Conservation (phyloP, 2,888 invertebrate genomes). For the Drosophila ustulata region DNA sequence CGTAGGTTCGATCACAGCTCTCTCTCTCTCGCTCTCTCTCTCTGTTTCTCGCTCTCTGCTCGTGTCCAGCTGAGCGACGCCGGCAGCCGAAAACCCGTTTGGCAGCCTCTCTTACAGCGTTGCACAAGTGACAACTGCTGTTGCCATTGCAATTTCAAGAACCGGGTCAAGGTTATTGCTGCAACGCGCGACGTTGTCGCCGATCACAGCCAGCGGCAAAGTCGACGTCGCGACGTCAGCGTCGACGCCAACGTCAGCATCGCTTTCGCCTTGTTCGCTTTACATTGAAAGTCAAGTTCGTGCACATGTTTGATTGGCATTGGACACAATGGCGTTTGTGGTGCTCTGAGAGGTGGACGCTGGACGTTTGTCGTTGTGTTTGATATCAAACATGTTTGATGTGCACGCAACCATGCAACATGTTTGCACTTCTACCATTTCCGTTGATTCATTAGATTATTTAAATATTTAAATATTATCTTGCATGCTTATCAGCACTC, state of each 20-base stretch:
- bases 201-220: constrained; percentile 68
- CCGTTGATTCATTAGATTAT: neutral
- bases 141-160: constrained; percentile 83
- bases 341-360: constrained; percentile 23
- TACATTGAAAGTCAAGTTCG: constrained; percentile 82
- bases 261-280: constrained; percentile 77
- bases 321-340: constrained; percentile 43
- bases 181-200: constrained; percentile 27
- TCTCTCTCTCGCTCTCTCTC: neutral
- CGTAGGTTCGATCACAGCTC: constrained; percentile 14
- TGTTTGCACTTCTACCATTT: constrained; percentile 21
- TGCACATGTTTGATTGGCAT: constrained; percentile 76
- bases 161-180: constrained; percentile 84
- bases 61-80: constrained; percentile 32
- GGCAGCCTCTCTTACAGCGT: constrained; percentile 64
- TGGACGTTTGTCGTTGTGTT: constrained; percentile 30
- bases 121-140: constrained; percentile 57
- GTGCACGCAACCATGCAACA: constrained; percentile 20
- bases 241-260: constrained; percentile 29
- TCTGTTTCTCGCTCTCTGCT: constrained; percentile 8
- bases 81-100: constrained; percentile 69
- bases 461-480: too few relatives aligned
- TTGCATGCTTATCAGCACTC: neutral
- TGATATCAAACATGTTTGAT: constrained; percentile 28
- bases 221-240: constrained; percentile 30